Base-by-base conservation (phyloP, 2,888 invertebrate species). In the Nemotelus pantherinus region DNA sequence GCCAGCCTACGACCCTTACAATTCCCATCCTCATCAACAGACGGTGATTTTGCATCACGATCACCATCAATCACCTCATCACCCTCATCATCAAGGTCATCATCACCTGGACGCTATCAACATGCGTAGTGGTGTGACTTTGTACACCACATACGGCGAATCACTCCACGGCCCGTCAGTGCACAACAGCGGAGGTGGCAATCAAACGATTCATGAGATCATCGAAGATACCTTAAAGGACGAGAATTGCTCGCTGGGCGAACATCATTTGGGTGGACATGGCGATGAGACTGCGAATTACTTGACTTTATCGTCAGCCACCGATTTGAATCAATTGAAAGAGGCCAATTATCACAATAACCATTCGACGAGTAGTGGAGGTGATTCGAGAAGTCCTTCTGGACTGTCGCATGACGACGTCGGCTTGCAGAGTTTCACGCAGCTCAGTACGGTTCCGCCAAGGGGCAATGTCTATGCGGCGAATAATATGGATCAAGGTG, bases 181-280 rank as follows among this genome's bases (percentile, higher is more conserved):
- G 43, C 48, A 80, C 65, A 58, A 43, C 53, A 70, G 70, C 48
- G 10, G 77, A 7, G 82, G 41, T 80, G 82, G 5, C 80, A 80
- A 9, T 80, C 81, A 63, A 47, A 76, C 78, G 10, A 87, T 87
- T n/a, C 86, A 87, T 80, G 88, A 87, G 72, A 86, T 87, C 43
- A 87, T 87, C 70, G 85, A 86, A 81, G 88, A 87, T 67, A 86
- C 87, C 9, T 82, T 87, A 1, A 87, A 87, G 80, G 87, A 86
- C 77, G 88, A 87, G 78, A 86, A 86, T 78, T 82, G 82, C 77
- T 80, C 80, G 6, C 75, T 82, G 79, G 86, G 86, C 53, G 85
- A 85, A 7, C 84, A 84, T 80, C 85, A 86, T 68, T 10, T 77
- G 6, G 39, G 76, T 43, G 80, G 79, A 2, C 75, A 79, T 53